Evolutionary conservation across 2,888 invertebrate species (phyloP).

Genomic region (Furcula furcula): DNA sequence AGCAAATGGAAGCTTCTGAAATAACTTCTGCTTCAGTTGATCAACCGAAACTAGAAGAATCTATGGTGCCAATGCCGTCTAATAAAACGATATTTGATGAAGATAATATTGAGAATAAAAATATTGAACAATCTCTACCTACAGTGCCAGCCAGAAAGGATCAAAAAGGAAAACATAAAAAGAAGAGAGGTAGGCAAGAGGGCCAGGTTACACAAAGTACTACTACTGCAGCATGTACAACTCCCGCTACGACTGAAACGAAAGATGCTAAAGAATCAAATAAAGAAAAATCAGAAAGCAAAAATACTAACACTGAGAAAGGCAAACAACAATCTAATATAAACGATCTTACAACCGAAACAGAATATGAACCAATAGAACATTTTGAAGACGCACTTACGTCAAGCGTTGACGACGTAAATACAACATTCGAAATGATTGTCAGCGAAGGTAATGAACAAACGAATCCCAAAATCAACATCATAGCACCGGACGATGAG

Average conservation of each 20-base stretch:
- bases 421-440: conserved; percentile 69
- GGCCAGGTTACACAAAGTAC: conserved; percentile 20
- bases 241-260: conserved; percentile 15
- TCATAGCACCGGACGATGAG: conserved; percentile 55
- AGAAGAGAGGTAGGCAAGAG: conserved; percentile 62
- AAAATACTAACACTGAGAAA: conserved; percentile 44
- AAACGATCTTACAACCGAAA: conserved; percentile 11
- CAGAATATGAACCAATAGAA: conserved; percentile 61
- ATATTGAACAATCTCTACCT: conserved; percentile 6
- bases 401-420: conserved; percentile 66
- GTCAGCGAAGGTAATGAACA: conserved; percentile 46
- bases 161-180: conserved; percentile 64
- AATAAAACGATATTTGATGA: too few relatives aligned
- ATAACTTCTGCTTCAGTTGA: neutral
- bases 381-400: conserved; percentile 72
- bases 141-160: conserved; percentile 59
- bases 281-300: conserved; percentile 42
- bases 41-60: neutral
- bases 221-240: conserved; percentile 9
- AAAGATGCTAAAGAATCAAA: conserved; percentile 28
- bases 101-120: conserved; percentile 4
- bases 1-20: too few relatives aligned
- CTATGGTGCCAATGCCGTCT: neutral
- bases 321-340: conserved; percentile 50
- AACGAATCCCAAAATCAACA: conserved; percentile 57